Conservation (phyloP, 37 sponge, comb jelly and placozoan genomes). For the Eunapius fragilis region DNA sequence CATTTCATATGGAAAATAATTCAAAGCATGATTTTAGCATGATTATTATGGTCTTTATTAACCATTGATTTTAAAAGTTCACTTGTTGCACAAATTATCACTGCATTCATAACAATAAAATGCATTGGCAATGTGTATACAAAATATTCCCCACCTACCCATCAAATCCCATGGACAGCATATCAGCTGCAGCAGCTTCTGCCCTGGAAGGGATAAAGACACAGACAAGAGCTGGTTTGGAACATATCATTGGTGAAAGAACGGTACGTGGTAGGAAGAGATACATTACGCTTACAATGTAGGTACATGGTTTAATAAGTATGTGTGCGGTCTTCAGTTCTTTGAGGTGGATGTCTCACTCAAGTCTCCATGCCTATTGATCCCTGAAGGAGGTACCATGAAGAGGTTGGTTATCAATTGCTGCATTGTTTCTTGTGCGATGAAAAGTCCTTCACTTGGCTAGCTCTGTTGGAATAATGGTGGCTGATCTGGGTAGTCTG, state of each 20-base stretch:
- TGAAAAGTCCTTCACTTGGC: neutral
- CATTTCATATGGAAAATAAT: too few relatives aligned
- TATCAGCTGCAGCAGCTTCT: conserved; percentile 54
- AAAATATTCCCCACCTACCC: too few relatives aligned
- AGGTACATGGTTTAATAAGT: too few relatives aligned
- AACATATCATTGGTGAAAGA: conserved; percentile 61
- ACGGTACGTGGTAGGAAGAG: conserved; percentile 23
- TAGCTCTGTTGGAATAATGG: conserved; percentile 39
- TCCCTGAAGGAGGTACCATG: conserved; percentile 65
- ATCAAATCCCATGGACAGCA: neutral
- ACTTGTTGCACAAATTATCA: too few relatives aligned
- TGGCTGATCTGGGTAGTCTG: conserved; percentile 71
- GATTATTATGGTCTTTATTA: too few relatives aligned
- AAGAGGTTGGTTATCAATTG: conserved; percentile 5
- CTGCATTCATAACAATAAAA: too few relatives aligned
- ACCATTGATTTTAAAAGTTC: too few relatives aligned
- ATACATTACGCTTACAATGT: too few relatives aligned
- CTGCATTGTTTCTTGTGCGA: neutral
- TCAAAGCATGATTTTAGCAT: too few relatives aligned
- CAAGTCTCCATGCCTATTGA: conserved; percentile 65
- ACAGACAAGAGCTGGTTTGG: conserved; percentile 66
- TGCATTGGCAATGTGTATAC: too few relatives aligned
- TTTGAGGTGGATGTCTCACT: conserved; percentile 58
- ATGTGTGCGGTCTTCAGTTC: conserved; percentile 13
- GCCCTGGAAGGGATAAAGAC: conserved; percentile 67